phyloP scores from a whole-genome alignment of 2,797 vertebrate genomes.

The Bradypodion pumilum region DNA sequence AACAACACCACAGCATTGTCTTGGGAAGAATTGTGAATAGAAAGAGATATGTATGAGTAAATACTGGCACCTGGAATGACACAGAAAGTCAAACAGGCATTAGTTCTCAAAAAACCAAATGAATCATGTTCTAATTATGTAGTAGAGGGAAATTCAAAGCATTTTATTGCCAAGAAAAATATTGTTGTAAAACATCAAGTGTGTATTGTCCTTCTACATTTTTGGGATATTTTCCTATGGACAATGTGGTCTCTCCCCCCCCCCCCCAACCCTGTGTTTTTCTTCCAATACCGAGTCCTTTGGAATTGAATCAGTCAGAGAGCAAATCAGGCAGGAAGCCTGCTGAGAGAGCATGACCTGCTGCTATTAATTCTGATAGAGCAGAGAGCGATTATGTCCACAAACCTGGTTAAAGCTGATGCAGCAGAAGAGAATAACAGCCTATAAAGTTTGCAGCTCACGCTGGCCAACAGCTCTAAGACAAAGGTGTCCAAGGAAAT shows the following conservation, averaged over 20 bases:
- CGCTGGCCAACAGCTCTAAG: not conserved
- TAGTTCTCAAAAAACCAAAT: not conserved
- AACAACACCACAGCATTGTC: too few relatives aligned
- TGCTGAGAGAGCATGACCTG: not conserved
- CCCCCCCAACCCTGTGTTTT: not conserved
- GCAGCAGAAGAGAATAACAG: constrained; percentile 25
- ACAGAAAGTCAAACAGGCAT: not conserved
- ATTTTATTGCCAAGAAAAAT: not conserved
- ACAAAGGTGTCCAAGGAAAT: constrained; percentile 25
- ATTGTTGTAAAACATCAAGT: not conserved
- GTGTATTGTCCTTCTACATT: not conserved
- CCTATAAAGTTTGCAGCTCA: constrained; percentile 22
- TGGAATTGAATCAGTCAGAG: constrained; percentile 2
- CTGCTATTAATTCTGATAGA: not conserved
- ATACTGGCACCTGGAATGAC: not conserved
- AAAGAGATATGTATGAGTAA: not conserved
- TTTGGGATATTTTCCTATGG: not conserved
- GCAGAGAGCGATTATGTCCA: not conserved
- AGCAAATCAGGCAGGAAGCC: constrained; percentile 10
- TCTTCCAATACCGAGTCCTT: not conserved
- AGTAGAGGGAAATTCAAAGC: not conserved
- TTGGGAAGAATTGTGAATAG: not conserved
- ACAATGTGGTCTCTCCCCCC: not conserved
- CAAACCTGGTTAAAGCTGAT: not conserved
- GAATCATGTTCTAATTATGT: not conserved